Evolutionary conservation across 2,888 invertebrate genomes (phyloP), one percentile per base, ranked within the genome.

Genomic region (Cerastis leucographa): DNA sequence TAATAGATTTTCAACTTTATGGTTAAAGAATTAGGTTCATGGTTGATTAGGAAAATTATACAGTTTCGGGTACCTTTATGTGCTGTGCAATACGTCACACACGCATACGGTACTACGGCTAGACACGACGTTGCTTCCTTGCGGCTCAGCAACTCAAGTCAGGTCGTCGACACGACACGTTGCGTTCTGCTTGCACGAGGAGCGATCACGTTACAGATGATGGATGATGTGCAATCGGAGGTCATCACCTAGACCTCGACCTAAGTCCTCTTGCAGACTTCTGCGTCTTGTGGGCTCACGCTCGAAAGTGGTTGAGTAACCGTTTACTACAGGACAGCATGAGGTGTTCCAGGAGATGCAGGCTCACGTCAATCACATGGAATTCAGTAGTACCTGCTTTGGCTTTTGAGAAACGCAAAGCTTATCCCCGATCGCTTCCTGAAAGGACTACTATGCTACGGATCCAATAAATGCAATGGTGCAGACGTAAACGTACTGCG

Each of bases 151-250:
- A n/a, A 62, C 6, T 40, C 7, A 12, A 7, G 44, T 25, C 42
- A 42, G 64, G 64, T 64, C 64, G 44, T 64, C n/a, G 64, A 64
- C 64, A 64, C 42, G n/a, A 42, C 3, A 42, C 4, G 42, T 42
- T 64, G n/a, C 42, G 40, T 62, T n/a, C 12, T 35, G 22, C 12
- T 62, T 22, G 35, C 11, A 22, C 40, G 62, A 12, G 40, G 19
- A 12, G n/a, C 40, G 22, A 62, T 40, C 40, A 62, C 62, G n/a
- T 62, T 6, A 22, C 12, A 22, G 42, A 64, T 42, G 14, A 42
- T 64, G 14, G 8, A n/a, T 64, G 40, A 7, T 12, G 3, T n/a
- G 62, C 7, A 42, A n/a, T 12, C 19, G 40, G 35, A 61, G 35
- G 40, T 42, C 14, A 35, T 40, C 40, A 64, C n/a, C n/a, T 19